Evolutionary conservation across 1,140 invertebrate species (phyloP), one percentile per base, ranked within the genome.

Genomic region (Coptotermes formosanus): DNA sequence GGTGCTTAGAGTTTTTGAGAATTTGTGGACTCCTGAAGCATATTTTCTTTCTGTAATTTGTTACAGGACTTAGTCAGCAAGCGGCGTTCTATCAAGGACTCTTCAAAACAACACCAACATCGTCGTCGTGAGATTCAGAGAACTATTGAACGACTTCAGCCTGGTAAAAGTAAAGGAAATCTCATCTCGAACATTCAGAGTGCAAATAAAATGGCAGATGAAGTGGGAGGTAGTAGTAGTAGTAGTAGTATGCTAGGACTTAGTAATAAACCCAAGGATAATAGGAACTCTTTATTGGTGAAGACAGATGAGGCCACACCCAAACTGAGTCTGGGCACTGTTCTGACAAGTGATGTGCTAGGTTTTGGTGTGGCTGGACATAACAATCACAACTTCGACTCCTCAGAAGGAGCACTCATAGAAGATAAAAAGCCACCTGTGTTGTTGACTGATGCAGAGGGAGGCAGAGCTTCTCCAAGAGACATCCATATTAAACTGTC

Each of bases 131-230:
- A 96, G 91, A 92, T 96, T 84, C 95, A 96, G 90, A 92, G 96
- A 87, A 97, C 95, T 3, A 97, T 96, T 86, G 96, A 97, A 87
- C 91, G 96, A 82, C 90, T 97, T 43, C 96, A 97, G 88, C 96
- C 96, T 16, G 96, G 96, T 9, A 96, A 97, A 91, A 95, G 95
- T 88, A 97, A 97, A 91, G 95, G 96, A 3, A 97, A 96, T 91
- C 91, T 97, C n/a, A 91, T 96, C 25, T 88, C 92, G 43, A 92
- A 93, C 38, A 86, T 86, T 38, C 86, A 86, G 30, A 86, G 48
- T 84, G 83, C 75, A 55, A 82, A 82, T 9, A 86, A 86, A 81
- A 44, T 38, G 7, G n/a, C 82, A 43, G 83, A 86, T 43, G 86
- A 86, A 64, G n/a, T 30, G 25, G 64, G 64, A 25, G 64, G 64